Evolutionary conservation across 2,888 invertebrate genomes (phyloP), one percentile per base, ranked within the genome.

Genomic region (Ctenicera cuprea): DNA sequence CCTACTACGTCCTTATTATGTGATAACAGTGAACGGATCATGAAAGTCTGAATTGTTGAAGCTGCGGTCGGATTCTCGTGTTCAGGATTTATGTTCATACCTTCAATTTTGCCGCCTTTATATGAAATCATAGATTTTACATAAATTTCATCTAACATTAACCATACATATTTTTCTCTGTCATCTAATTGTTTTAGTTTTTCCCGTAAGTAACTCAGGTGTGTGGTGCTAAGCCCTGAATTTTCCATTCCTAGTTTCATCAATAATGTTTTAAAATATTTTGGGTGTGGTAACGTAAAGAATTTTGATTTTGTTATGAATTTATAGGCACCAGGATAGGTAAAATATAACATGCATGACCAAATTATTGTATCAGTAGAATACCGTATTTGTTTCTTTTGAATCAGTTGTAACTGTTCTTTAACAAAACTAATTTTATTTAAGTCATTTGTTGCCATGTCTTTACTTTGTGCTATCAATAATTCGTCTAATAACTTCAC

Each of bases 91-190:
- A 22, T 12, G 11, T 45, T 14, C 2, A 18, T 1, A 4, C 52
- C 52, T n/a, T 18, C 52, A n/a, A 52, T 52, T 52, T 52, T 26
- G 3, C 52, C 52, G 3, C 26, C 52, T 26, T 22, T 52, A 52
- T 26, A 52, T 1, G 52, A 52, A 26, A 52, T 12, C 1, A 0
- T 22, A 4, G 16, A 18, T 18, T 52, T 52, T 3, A 26, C n/a
- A n/a, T 52, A 52, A 52, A 52, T 52, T 52, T 52, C 52, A n/a
- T 52, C 52, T 3, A 52, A 12, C 52, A 52, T 22, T 12, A 52
- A 5, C 3, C 3, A 5, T 3, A 52, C 26, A 26, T 12, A 26
- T 52, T 52, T 52, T 52, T 22, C 52, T 8, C 11, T 52, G 1
- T 52, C 26, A 3, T 9, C 1, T n/a, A 52, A 26, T 11, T 7